Base-by-base conservation (phyloP, 2,797 vertebrate species). In the Enteromius mattozi region DNA sequence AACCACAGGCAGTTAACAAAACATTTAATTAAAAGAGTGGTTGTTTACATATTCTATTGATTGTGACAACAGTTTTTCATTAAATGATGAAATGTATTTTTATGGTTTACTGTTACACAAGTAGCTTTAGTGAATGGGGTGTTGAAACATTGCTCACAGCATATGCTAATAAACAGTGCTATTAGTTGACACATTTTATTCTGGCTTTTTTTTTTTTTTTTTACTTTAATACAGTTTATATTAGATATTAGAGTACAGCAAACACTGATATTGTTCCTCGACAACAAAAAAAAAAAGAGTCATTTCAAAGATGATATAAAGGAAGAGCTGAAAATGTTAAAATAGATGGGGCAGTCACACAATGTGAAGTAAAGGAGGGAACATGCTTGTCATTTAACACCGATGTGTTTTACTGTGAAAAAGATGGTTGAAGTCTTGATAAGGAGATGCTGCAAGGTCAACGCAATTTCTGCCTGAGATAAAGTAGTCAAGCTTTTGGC, bases 361-460 rank as follows among this genome's bases (percentile, higher is more conserved):
- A 1, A 49, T 45, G 45, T 21, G 30, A 81, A 72, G 24, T 71
- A 54, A 24, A 70, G 17, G 16, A 77, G 49, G 66, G 42, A 75
- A 85, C 84, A 86, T 8, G 6, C 85, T 81, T 69, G 88, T 80
- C 85, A 6, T 85, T 88, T 89, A 79, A 85, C 87, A 84, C 88
- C 77, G 88, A 91, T 89, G 90, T 80, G 70, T 85, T 90, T 91
- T 84, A 89, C 74, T 51, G 30, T 42, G 72, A 13, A 56, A 37
- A 86, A 92, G 89, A 94, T 93, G 93, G 91, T 90, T 89, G 90
- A 81, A 87, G 79, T 79, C 76, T 84, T 84, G 92, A 94, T 94
- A 92, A 93, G 93, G 91, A 91, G 90, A 88, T 87, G 89, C 90
- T 78, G 85, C 94, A 92, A 94, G 92, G 94, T 94, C 93, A 92